Evolutionary conservation across 2,113 vertebrate genomes (phyloP), one percentile per base, ranked within the genome.

Genomic region (Xenopus laevis): DNA sequence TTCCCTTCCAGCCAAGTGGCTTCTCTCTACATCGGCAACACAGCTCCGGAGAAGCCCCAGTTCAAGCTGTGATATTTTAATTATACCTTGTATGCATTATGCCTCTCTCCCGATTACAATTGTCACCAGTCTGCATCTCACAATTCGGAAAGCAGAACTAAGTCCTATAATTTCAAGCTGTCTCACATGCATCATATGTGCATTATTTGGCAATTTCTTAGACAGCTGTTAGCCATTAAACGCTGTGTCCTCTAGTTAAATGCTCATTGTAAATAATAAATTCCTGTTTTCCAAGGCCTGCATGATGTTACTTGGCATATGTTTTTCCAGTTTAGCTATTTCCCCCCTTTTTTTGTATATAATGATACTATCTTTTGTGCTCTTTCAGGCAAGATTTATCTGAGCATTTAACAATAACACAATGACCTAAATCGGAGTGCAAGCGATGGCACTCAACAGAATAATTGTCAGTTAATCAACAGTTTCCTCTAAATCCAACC

Each of bases 201-300:
- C 74, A 77, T 77, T 77, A 77, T 77, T 77, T 77, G 66, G 66
- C 67, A 77, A 77, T 70, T 69, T 77, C 74, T 77, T 77, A 77
- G 74, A 77, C 74, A 77, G 74, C 74, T 77, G 74, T 64, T 77
- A 77, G 74, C 74, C 74, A 77, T 77, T 77, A 77, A 77, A 77
- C 59, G 66, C 74, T 77, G 60, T 77, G 74, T 77, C 74, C 74
- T 77, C 74, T 77, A 77, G 74, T 77, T 77, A 77, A 77, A 77
- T 64, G 74, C 74, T 77, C 74, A 77, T 77, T 77, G 74, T 77
- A 77, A 77, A 77, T 77, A 77, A 70, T 77, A 77, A 77, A 77
- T 77, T 77, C 74, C 74, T 70, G 67, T 77, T 77, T 70, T 77
- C 66, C 67, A 64, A 50, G 50, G 74, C 74, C 59, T 64, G 66